phyloP scores from a whole-genome alignment of 2,797 vertebrate species.

The Prunella strophiata region DNA sequence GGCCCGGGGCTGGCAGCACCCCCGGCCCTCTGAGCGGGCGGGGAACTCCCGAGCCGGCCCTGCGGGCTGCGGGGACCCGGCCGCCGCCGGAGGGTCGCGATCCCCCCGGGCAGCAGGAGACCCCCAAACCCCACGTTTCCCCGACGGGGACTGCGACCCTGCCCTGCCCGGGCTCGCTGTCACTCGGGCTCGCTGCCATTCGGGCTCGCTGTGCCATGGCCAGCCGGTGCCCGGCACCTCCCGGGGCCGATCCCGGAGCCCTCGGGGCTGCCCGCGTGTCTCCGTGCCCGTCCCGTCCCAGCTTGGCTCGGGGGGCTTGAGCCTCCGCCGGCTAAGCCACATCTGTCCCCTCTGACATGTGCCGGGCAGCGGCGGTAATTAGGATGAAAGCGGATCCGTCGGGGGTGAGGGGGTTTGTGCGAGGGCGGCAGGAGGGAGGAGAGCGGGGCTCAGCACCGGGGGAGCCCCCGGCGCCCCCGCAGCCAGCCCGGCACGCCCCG shows the following conservation, averaged over 20 bases:
- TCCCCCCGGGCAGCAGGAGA: not conserved
- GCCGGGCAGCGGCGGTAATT: not conserved
- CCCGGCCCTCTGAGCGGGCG: no score
- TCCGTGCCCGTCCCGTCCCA: not conserved
- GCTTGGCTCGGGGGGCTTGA: not conserved
- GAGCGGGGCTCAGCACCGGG: not conserved
- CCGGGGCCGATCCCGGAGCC: not conserved
- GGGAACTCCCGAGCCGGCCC: not conserved
- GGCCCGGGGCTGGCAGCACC: not conserved
- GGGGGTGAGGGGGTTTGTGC: not conserved
- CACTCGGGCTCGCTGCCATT: not conserved
- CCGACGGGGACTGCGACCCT: not conserved
- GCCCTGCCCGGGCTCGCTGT: not conserved
- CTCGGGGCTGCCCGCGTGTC: not conserved
- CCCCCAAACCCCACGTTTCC: no score
- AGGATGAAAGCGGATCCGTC: conserved; percentile 36
- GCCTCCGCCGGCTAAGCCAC: not conserved
- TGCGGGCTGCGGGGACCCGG: no score
- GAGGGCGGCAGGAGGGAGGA: conserved; percentile 13
- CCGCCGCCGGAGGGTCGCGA: not conserved
- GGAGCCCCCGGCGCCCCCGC: not conserved
- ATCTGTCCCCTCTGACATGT: conserved; percentile 22
- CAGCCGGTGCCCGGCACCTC: not conserved
- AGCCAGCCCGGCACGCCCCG: not conserved
- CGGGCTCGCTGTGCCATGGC: not conserved